Evolutionary conservation across 2,797 vertebrate species (phyloP).

Genomic region (Manis javanica): DNA sequence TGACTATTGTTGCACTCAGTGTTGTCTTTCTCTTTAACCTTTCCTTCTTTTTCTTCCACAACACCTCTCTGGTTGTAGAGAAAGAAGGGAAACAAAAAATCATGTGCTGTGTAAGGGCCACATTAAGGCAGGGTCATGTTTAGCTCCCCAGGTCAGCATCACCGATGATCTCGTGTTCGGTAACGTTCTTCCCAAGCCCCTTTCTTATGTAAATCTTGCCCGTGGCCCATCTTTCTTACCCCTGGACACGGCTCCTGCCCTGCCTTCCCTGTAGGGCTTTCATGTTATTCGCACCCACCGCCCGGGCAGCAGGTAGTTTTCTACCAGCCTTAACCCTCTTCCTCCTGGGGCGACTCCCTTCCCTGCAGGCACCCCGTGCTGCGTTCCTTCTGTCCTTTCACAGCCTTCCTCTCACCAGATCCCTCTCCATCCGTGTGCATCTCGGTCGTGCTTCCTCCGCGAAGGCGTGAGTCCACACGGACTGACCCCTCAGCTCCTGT

Average conservation of each 20-base stretch:
- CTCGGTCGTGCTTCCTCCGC: background rate
- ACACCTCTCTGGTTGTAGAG: background rate
- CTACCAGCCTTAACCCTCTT: background rate
- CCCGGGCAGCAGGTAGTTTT: background rate
- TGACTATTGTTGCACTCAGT: background rate
- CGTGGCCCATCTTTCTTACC: background rate
- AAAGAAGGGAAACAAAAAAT: background rate
- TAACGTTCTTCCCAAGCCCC: background rate
- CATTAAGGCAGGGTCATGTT: background rate
- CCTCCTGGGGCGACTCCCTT: background rate
- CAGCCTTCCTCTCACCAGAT: background rate
- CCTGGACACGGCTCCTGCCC: background rate
- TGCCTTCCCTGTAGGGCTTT: background rate
- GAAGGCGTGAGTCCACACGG: rapidly evolving
- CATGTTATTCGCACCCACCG: background rate
- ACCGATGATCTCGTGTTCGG: background rate
- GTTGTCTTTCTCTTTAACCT: background rate
- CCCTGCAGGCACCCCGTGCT: background rate
- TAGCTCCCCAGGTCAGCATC: background rate
- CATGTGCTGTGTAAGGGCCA: too few species aligned
- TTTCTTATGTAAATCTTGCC: background rate
- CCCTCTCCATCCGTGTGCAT: background rate
- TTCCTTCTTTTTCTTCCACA: too few species aligned
- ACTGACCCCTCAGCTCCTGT: background rate
- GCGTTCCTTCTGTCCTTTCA: background rate